phyloP scores from a whole-genome alignment of 2,888 invertebrate genomes.

The Caenorhabditis panamensis region DNA sequence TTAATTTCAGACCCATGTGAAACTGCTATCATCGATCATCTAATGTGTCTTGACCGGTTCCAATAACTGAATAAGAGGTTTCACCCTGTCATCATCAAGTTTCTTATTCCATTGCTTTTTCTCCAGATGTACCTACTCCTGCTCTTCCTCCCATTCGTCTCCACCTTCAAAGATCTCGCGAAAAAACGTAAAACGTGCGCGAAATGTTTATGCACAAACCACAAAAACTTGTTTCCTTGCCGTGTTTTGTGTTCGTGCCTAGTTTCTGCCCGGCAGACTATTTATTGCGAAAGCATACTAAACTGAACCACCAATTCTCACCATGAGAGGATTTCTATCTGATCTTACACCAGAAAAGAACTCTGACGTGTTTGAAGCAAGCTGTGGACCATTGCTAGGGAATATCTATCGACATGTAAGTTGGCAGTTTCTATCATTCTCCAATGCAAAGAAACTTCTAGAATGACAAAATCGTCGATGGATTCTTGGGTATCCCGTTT shows the following conservation, averaged over 20 bases:
- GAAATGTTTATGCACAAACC: slow-evolving; percentile 15
- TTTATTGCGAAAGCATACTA: too few species aligned
- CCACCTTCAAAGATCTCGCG: not conserved
- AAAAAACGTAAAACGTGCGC: too few species aligned
- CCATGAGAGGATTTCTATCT: slow-evolving; percentile 44
- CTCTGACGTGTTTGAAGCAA: slow-evolving; percentile 17
- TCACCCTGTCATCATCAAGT: too few species aligned
- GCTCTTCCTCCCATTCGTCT: not conserved
- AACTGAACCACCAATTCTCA: too few species aligned
- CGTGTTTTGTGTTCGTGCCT: slow-evolving; percentile 38
- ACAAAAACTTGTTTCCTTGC: not conserved
- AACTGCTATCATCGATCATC: too few species aligned
- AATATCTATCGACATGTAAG: slow-evolving; percentile 48
- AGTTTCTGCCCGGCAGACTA: slow-evolving; percentile 13
- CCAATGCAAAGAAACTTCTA: too few species aligned
- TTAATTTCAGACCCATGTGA: too few species aligned
- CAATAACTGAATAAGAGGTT: too few species aligned
- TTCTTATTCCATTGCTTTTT: too few species aligned
- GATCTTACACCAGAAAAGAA: slow-evolving; percentile 34
- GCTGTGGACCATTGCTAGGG: slow-evolving; percentile 38
- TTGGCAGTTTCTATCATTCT: not conserved
- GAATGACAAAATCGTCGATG: slow-evolving; percentile 22
- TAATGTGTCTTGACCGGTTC: too few species aligned
- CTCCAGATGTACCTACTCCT: not conserved
- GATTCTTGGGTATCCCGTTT: slow-evolving; percentile 54